phyloP scores from a whole-genome alignment of 2,797 vertebrate genomes.

The Knipowitschia caucasica region DNA sequence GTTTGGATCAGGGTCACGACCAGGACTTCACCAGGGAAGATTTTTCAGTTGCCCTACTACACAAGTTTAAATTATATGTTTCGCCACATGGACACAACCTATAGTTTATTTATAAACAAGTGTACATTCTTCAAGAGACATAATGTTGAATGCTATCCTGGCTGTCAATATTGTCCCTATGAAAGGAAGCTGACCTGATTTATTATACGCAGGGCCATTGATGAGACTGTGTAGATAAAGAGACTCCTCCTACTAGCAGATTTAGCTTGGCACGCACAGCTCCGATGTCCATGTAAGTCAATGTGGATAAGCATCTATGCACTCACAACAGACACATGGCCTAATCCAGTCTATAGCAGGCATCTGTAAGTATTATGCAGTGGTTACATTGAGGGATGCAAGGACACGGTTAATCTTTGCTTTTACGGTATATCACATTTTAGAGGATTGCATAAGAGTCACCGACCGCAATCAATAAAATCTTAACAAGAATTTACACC shows the following conservation, averaged over 20 bases:
- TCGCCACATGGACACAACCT: too few relatives aligned
- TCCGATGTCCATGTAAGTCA: constrained; percentile 3
- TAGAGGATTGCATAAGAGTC: neutral
- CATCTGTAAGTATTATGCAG: constrained; percentile 29
- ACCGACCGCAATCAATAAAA: constrained; percentile 9
- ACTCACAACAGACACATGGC: constrained; percentile 9
- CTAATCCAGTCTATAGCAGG: constrained; percentile 45
- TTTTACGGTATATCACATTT: constrained; percentile 32
- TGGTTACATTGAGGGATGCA: constrained; percentile 15
- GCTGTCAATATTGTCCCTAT: constrained; percentile 22
- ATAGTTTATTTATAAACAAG: too few relatives aligned
- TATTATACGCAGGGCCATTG: constrained; percentile 18
- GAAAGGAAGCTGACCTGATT: constrained; percentile 39
- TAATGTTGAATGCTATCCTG: constrained; percentile 37
- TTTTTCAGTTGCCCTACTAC: too few relatives aligned
- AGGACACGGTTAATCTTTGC: constrained; percentile 27
- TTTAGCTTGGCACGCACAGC: constrained; percentile 17
- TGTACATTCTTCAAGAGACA: too few relatives aligned
- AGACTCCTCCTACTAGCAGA: constrained; percentile 9
- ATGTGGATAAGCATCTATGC: constrained; percentile 3
- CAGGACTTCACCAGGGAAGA: too few relatives aligned
- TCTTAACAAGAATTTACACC: neutral
- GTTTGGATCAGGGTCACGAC: too few relatives aligned
- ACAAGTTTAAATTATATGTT: too few relatives aligned
- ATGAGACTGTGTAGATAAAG: constrained; percentile 10